Base-by-base conservation (phyloP, 2,888 invertebrate species). In the Mesorhabditis sp. region DNA sequence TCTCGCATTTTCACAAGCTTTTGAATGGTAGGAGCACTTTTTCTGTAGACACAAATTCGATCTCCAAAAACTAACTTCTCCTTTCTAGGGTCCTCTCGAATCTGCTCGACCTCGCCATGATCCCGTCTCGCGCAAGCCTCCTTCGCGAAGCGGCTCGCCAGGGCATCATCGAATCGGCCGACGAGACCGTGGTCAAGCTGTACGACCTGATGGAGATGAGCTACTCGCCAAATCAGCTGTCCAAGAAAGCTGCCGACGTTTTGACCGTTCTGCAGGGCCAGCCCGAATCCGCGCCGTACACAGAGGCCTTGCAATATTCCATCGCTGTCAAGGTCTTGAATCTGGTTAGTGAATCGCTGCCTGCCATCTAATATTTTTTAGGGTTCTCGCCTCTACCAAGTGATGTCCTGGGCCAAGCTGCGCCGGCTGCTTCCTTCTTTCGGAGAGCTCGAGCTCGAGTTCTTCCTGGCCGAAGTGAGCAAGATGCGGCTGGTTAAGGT, bases 331-430 rank as follows among this genome's bases (percentile, higher is more conserved):
- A 95, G 4, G 89, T 95, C 4, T 91, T 97, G 61, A 92, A 93
- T 62, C 91, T 91, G 86, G 88, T 89, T 15, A 0, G 62, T 28
- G 10, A 13, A 13, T 50, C 2, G n/a, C n/a, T 2, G 58, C 58
- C n/a, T 50, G 58, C n/a, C 7, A 10, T 50, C 58, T 50, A n/a
- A 15, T 7, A 62, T 13, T 41, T 80, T 85, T 70, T 91, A 92
- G 87, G 90, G 93, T 71, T 92, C 94, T 0, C 94, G 97, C 87
- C 94, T 96, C 65, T 98, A 97, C 87, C 93, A 95, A 82, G 93
- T 94, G 67, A 91, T 98, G 73, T 91, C 93, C 86, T 94, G 97
- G 87, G 89, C 91, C 0, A 73, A 83, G 62, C 76, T 84, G 41
- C 72, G 73, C 28, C 74, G 75, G 64, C 70, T 85, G 15, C 79